Base-by-base conservation (phyloP, 2,888 invertebrate species). In the Anaspis maculata region DNA sequence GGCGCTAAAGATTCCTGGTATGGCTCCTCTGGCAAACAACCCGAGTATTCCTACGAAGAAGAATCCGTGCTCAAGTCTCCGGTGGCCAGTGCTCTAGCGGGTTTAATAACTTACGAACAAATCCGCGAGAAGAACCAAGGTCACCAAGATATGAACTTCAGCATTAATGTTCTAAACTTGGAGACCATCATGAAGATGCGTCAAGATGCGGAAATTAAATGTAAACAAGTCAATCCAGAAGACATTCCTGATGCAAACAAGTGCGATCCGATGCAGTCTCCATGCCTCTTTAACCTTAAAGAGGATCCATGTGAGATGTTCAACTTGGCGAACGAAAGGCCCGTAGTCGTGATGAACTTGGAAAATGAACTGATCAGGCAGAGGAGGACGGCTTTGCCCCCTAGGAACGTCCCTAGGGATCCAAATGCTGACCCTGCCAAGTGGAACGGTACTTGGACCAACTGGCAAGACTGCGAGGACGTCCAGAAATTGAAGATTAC, bases 381-480 rank as follows among this genome's bases (percentile, higher is more conserved):
- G 34, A 59, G 67, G n/a, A 46, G 57, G 25, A 64, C 64, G 1
- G 64, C 69, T 1, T 31, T 69, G 10, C 54, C 62, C 1, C 61
- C 71, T 1, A 63, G 62, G 33, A 73, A 73, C 37, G 45, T 64
- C 1, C 63, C 67, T 1, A 47, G 56, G 1, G 70, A 71, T 42
- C 58, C 63, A 0, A 60, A 59, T 2, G 69, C 71, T 1, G 65
- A 77, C 59, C 77, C 78, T 0, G 46, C 48, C 0, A 45, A 61
- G 3, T 74, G 72, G 64, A 68, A 73, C 30, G 66, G 68, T 30
- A 69, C 70, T 0, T 79, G 78, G 78, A 66, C 66, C 1, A 68
- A 64, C 44, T 78, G 77, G 78, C 57, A 63, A 46, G 74, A 76
- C 46, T 72, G 71, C 68, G 61, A 64, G 39, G 69, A 71, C 30